Percentiles rank a stretch among this genome's conserved stretches.
These are phyloP conservation scores for Semnornis frantzii DNA, from an alignment of 2,113 vertebrate species.

Conservation along the genomic window DNA sequence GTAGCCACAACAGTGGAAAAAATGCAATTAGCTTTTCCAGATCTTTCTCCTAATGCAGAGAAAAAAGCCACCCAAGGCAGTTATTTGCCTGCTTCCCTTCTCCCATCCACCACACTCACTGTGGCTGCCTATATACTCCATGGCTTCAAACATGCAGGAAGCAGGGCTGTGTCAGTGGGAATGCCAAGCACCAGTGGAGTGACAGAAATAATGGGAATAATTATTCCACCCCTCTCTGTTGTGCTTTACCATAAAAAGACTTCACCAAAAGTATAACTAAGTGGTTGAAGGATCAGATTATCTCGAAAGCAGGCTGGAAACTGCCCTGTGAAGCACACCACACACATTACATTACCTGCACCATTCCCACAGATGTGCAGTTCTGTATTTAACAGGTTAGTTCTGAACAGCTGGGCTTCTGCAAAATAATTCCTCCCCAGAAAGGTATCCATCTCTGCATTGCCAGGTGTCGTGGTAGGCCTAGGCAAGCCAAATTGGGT, in stretches of 20 bases:
- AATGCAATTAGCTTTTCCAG: background rate
- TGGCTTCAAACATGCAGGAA: background rate
- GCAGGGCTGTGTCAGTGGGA: background rate
- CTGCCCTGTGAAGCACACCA: background rate
- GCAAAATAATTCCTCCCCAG: background rate
- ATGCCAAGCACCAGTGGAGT: background rate
- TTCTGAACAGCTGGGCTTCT: background rate
- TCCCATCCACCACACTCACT: background rate
- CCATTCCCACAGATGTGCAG: background rate
- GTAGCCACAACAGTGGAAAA: background rate
- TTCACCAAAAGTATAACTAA: background rate
- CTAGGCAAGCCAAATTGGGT: no score
- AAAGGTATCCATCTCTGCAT: background rate
- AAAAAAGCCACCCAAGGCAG: background rate
- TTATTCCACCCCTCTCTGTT: background rate
- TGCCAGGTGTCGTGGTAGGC: no score
- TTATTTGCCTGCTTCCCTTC: background rate
- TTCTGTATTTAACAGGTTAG: background rate
- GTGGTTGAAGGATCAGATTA: background rate
- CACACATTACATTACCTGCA: fast-evolving
- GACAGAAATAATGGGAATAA: background rate
- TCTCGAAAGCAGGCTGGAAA: background rate
- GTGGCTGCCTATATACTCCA: background rate
- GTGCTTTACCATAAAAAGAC: background rate
- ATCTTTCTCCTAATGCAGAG: background rate